Evolutionary conservation across 2,797 vertebrate species (phyloP), one percentile per base, ranked within the genome.

Genomic region (Borostomias antarcticus): DNA sequence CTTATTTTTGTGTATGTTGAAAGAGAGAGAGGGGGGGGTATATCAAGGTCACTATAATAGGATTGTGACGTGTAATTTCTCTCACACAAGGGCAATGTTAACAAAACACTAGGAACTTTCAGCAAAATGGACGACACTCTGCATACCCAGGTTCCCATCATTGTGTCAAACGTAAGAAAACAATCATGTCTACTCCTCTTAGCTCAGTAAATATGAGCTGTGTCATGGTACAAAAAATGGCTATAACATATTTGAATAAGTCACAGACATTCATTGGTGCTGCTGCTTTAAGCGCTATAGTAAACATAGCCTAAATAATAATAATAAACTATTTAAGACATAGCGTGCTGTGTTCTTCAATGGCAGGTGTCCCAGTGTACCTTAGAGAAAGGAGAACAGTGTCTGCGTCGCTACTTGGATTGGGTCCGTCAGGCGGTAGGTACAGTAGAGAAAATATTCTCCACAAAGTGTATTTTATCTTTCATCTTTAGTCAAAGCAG

Each of bases 151-250:
- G 43, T 69, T 45, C 69, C 66, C 21, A 28, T 40, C 23, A 59
- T 64, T n/a, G 48, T 68, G 26, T 23, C 40, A 40, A 69, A 78
- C 3, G 76, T 78, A 61, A 63, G 76, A 60, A 21, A 45, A 29
- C 5, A 33, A 26, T 52, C 13, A 11, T 9, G 2, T 10, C 17
- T 40, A 40, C 17, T 40, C 11, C 25, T 11, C 50, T 52, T 52
- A 45, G n/a, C 40, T 15, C 40, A 45, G 40, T 17, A 45, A 45
- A 15, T 45, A 17, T 45, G 40, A n/a, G 40, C 40, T 17, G 40
- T 43, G n/a, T 43, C 15, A 43, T 43, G 15, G 40, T 43, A 17
- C n/a, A n/a, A n/a, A n/a, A n/a, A n/a, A n/a, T n/a, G n/a, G n/a
- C n/a, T n/a, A n/a, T n/a, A n/a, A n/a, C n/a, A n/a, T n/a, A n/a